Percentiles rank a stretch among this genome's conserved stretches.
Evolutionary conservation across 2,113 vertebrate species (phyloP).

Genomic region (Carlito syrichta): DNA sequence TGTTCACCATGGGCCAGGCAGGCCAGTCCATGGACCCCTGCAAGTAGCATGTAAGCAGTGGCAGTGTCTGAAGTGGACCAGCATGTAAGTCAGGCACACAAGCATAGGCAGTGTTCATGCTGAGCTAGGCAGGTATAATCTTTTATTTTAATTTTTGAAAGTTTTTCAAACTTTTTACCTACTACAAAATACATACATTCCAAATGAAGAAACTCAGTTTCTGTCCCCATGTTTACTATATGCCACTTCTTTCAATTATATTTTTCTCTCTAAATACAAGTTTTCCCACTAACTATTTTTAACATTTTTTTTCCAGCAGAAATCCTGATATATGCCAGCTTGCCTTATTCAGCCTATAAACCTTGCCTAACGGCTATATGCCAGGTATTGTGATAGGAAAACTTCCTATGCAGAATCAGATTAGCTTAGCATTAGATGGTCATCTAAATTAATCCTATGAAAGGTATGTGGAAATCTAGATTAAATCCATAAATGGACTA

Average conservation of each 20-base stretch:
- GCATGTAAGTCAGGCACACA: too few relatives aligned
- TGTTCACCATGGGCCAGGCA: neutral
- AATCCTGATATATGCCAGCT: neutral
- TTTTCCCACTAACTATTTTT: conserved; percentile 49
- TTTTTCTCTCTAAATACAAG: conserved; percentile 28
- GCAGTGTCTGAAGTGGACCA: too few relatives aligned
- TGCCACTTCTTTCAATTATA: conserved; percentile 72
- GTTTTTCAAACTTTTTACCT: conserved; percentile 8
- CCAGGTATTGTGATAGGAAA: neutral
- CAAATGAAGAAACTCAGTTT: neutral
- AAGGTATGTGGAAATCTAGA: neutral
- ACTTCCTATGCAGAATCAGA: neutral
- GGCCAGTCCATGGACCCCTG: too few relatives aligned
- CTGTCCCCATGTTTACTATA: neutral
- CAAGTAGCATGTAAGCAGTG: too few relatives aligned
- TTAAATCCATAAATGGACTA: neutral
- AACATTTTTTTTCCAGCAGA: neutral
- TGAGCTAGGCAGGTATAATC: neutral
- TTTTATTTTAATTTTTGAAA: conserved; percentile 23
- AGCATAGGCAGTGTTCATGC: neutral
- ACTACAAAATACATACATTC: neutral
- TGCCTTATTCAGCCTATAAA: neutral
- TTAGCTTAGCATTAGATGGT: conserved; percentile 7
- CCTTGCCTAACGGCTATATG: neutral
- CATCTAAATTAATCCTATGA: conserved; percentile 9